phyloP scores from a whole-genome alignment of 2,888 invertebrate species.

The Zygogramma bicolorata region DNA sequence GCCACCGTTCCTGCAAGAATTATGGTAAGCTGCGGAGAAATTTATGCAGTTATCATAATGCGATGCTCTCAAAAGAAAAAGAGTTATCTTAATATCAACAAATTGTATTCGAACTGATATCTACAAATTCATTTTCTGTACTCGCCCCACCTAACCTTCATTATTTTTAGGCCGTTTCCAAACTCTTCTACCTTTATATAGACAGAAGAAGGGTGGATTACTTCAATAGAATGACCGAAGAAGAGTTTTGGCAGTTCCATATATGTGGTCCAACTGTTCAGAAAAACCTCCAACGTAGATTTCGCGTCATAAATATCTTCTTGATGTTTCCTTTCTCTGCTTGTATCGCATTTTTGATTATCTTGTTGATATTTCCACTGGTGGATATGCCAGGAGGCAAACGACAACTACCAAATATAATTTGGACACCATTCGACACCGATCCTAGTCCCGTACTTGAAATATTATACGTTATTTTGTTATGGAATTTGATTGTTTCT shows the following conservation, averaged over 20 bases:
- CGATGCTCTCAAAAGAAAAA: no score
- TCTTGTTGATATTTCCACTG: conserved; percentile 35
- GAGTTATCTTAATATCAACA: no score
- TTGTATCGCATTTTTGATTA: conserved; percentile 16
- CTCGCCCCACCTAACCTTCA: background rate
- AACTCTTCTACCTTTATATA: conserved; percentile 34
- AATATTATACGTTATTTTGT: conserved; percentile 36
- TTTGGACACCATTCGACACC: conserved; percentile 44
- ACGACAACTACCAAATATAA: conserved; percentile 41
- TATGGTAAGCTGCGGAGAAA: conserved; percentile 29
- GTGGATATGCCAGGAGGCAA: conserved; percentile 43
- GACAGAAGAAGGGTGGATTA: conserved; percentile 34
- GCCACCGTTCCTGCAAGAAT: conserved; percentile 39
- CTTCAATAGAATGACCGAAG: conserved; percentile 34
- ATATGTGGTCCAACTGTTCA: conserved; percentile 36
- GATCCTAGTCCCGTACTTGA: conserved; percentile 46
- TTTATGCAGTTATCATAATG: background rate
- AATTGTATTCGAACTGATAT: no score
- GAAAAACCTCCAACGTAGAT: conserved; percentile 27
- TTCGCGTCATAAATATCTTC: conserved; percentile 26
- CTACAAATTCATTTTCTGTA: background rate
- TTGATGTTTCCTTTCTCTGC: conserved; percentile 21
- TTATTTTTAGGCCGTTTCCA: conserved; percentile 40
- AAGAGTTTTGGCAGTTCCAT: conserved; percentile 44
- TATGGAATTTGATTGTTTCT: conserved; percentile 41